phyloP scores from a whole-genome alignment of 1,140 invertebrate genomes.

The Drosophila repleta region DNA sequence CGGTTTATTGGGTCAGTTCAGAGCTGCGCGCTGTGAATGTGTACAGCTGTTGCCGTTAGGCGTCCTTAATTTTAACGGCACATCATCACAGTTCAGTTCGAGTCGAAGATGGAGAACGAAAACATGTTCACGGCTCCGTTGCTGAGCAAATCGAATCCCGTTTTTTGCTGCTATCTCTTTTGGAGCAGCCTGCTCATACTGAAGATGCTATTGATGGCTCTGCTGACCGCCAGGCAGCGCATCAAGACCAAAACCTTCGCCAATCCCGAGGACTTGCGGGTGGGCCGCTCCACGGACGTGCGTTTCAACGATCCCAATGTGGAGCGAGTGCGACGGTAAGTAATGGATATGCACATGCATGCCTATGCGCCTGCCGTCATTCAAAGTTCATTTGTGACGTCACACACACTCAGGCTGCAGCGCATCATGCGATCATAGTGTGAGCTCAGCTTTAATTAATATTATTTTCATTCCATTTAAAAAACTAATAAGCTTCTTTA shows the following conservation, averaged over 20 bases:
- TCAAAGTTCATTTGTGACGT: conserved; percentile 8
- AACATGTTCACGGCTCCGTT: conserved; percentile 25
- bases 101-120: conserved; percentile 24
- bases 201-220: conserved; percentile 85
- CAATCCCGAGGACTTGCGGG: conserved; percentile 65
- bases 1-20: too few species aligned
- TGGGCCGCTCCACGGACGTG: conserved; percentile 49
- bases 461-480: too few species aligned
- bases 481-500: neutral
- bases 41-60: neutral
- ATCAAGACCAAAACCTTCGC: conserved; percentile 81
- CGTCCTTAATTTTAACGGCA: neutral
- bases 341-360: neutral
- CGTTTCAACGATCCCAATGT: conserved; percentile 64
- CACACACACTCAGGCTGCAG: neutral
- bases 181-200: conserved; percentile 84
- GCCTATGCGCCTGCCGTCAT: neutral
- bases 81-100: neutral
- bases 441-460: too few species aligned
- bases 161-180: conserved; percentile 84
- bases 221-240: conserved; percentile 84
- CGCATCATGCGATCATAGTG: too few species aligned
- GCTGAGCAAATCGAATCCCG: conserved; percentile 74
- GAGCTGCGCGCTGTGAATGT: neutral
- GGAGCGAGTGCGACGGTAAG: conserved; percentile 67